Base-by-base conservation (phyloP, 2,113 vertebrate species). In the Forbesichthys papilliferus region DNA sequence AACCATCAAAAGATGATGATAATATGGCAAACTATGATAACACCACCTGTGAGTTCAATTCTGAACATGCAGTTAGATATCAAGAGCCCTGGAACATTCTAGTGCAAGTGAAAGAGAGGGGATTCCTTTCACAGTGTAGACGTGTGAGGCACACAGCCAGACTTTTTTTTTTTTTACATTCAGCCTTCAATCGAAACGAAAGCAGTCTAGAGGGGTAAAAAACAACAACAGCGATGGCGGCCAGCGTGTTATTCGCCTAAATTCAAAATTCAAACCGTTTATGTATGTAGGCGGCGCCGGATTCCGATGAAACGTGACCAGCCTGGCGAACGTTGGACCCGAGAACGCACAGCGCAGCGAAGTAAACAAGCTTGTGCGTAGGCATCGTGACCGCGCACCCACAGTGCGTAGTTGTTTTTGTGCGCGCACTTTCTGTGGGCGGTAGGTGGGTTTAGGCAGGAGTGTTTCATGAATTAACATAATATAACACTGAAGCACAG, bases 361-460 rank as follows among this genome's bases (percentile, higher is more conserved):
- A 84, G 86, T 88, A 90, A 89, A 90, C 86, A 87, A 90, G 83
- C 34, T 33, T 6, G 52, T 57, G 55, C 27, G 48, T 66, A 56
- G 36, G 16, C 80, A 69, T 55, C 74, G 9, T 72, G 82, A 83
- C 67, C 12, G 84, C 79, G 84, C 81, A 75, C 71, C 62, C 36
- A 69, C 1, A 62, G 66, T 64, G 74, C 84, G 61, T 75, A 16
- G 46, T 66, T 83, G 79, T n/a, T 18, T 3, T 18, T 18, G 9
- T 2, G 4, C 14, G 52, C n/a, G 14, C 13, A 14, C 9, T 55
- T 46, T 18, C n/a, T 42, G 16, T 14, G 52, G 12, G 52, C 49
- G n/a, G 36, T 8, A 42, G 36, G 4, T 42, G 36, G 36, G 36
- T 42, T 42, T 5, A 42, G 36, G 36, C 36, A 42, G 36, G 36